Conservation (phyloP, 1,140 invertebrate genomes). For the Heliconius hermathena region DNA sequence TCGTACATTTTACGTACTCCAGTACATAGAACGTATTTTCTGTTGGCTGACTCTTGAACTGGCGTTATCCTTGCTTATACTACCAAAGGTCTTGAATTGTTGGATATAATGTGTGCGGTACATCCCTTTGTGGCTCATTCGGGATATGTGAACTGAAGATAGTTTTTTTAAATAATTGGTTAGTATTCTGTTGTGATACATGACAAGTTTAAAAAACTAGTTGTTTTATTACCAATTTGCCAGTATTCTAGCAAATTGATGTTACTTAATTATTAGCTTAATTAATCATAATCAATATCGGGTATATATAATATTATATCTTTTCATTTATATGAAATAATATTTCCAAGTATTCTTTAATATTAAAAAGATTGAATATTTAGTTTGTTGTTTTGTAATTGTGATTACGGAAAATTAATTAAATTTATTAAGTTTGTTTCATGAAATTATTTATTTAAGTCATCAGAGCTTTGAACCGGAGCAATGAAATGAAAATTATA, state of each 20-base stretch:
- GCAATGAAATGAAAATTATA: neutral
- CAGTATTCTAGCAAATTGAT: no score
- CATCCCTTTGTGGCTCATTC: neutral
- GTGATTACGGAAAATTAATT: neutral
- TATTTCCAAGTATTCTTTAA: no score
- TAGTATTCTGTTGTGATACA: neutral
- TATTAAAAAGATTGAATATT: no score
- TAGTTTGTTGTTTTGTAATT: neutral
- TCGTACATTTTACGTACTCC: constrained; percentile 41
- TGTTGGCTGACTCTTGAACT: constrained; percentile 39
- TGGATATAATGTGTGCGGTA: neutral
- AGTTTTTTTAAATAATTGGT: neutral
- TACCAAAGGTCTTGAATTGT: neutral
- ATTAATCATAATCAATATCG: no score
- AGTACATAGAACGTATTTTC: constrained; percentile 40
- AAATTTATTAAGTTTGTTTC: no score
- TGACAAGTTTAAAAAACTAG: no score
- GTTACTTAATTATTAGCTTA: no score
- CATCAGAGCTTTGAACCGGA: neutral
- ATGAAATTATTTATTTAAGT: neutral
- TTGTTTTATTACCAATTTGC: no score
- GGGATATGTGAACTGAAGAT: neutral
- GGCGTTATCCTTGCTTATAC: constrained; percentile 21
- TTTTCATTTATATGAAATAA: no score
- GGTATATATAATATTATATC: no score